Evolutionary conservation across 2,113 vertebrate genomes (phyloP).

Genomic region (Rhodinocichla rosea): DNA sequence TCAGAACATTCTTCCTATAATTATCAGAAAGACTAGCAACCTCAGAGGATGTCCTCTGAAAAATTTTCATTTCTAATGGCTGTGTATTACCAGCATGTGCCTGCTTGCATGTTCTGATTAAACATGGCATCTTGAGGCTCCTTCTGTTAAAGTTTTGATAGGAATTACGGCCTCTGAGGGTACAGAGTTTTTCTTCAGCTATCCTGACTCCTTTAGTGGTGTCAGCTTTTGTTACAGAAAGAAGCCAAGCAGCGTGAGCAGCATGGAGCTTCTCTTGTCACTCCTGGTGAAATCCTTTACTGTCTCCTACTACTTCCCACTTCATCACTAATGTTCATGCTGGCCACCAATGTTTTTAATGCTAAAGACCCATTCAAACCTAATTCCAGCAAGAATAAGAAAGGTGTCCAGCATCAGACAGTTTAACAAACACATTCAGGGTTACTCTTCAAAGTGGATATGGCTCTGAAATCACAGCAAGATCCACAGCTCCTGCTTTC

Average conservation of each 20-base stretch:
- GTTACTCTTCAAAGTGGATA: neutral
- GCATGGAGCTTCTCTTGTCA: neutral
- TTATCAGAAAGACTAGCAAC: neutral
- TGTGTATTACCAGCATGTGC: neutral
- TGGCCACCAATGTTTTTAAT: neutral
- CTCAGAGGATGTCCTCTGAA: neutral
- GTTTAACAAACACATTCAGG: neutral
- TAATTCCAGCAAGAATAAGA: neutral
- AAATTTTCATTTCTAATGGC: neutral
- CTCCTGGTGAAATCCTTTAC: neutral
- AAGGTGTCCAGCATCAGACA: neutral
- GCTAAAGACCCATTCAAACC: neutral
- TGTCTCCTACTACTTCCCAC: neutral
- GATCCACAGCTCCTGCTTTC: neutral
- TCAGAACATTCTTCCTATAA: neutral
- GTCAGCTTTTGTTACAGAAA: neutral
- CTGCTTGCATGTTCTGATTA: neutral
- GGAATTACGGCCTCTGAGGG: neutral
- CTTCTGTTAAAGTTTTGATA: neutral
- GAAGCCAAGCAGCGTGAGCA: neutral
- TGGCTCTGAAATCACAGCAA: neutral
- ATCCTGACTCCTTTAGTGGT: neutral
- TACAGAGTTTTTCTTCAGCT: neutral
- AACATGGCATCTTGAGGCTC: neutral
- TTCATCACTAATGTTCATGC: neutral